phyloP scores from a whole-genome alignment of 1,140 invertebrate genomes.

The Drosophila bifasciata region DNA sequence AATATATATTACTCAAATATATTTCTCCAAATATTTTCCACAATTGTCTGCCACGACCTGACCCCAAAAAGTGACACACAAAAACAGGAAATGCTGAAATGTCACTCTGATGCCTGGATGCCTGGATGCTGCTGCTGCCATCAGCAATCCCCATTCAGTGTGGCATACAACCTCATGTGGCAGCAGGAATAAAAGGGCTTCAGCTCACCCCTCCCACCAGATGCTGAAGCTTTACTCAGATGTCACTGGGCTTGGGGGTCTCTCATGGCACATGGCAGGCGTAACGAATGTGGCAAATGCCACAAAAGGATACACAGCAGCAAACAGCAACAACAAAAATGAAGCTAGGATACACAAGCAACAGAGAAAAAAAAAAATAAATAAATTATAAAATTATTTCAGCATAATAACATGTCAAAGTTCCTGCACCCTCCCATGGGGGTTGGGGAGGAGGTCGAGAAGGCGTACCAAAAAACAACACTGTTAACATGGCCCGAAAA shows the following conservation, averaged over 20 bases:
- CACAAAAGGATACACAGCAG: conserved; percentile 33
- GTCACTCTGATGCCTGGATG: conserved; percentile 45
- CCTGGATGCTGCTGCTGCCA: conserved; percentile 37
- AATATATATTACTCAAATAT: too few species aligned
- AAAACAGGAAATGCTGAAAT: conserved; percentile 66
- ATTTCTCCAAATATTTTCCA: conserved; percentile 22
- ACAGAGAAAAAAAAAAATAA: conserved; percentile 71
- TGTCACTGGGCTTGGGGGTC: conserved; percentile 33
- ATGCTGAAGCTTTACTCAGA: conserved; percentile 36
- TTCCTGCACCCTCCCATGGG: conserved; percentile 41
- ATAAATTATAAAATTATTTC: conserved; percentile 84
- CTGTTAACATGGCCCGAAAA: conserved; percentile 50
- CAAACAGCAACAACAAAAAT: background rate
- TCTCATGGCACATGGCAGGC: conserved; percentile 53
- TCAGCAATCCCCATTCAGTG: conserved; percentile 51
- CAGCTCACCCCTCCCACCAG: conserved; percentile 35
- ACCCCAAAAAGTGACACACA: background rate
- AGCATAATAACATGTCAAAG: conserved; percentile 76
- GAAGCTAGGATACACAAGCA: too few species aligned
- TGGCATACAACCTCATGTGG: conserved; percentile 6
- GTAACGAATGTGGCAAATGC: conserved; percentile 55
- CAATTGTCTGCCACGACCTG: conserved; percentile 21
- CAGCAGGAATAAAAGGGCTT: conserved; percentile 45
- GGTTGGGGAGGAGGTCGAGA: too few species aligned
- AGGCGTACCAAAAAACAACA: conserved; percentile 55